Evolutionary conservation across 2,888 invertebrate species (phyloP).

Genomic region (Hoplodrina ambigua): DNA sequence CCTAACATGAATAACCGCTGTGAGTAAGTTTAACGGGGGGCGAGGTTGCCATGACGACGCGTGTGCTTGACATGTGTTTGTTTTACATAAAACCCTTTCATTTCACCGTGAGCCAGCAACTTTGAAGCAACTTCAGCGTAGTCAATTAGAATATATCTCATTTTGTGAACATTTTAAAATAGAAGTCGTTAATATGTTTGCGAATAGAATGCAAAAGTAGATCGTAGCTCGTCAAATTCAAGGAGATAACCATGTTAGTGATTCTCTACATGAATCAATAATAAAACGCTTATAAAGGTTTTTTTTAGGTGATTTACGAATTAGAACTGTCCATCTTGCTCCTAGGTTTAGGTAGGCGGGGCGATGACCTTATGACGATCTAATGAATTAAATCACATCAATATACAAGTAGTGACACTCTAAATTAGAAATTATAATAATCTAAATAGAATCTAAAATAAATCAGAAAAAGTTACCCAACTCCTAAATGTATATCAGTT

Average conservation of each 20-base stretch:
- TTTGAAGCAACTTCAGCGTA: slow-evolving; percentile 12
- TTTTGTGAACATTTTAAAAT: slow-evolving; percentile 17
- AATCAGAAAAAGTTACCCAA: not conserved
- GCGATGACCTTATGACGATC: too few relatives aligned
- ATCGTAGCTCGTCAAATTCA: too few relatives aligned
- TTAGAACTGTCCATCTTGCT: too few relatives aligned
- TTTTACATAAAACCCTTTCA: slow-evolving; percentile 54
- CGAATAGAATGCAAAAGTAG: not conserved
- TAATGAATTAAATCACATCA: not conserved
- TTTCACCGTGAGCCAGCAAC: slow-evolving; percentile 41
- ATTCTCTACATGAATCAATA: too few relatives aligned
- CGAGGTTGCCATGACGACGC: slow-evolving; percentile 45
- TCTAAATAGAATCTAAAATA: not conserved
- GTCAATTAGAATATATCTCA: slow-evolving; percentile 22
- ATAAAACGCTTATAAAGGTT: too few relatives aligned
- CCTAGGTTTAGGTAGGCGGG: too few relatives aligned
- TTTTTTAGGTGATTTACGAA: too few relatives aligned
- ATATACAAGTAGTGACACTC: not conserved
- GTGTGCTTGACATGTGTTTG: slow-evolving; percentile 58
- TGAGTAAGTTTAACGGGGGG: slow-evolving; percentile 16
- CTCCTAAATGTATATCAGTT: not conserved
- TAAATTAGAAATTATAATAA: not conserved
- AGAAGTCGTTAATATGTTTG: not conserved
- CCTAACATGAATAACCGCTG: slow-evolving; percentile 19
- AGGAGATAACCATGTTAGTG: too few relatives aligned